Conservation (phyloP, 2,888 invertebrate species). For the Meghimatium bilineatum region DNA sequence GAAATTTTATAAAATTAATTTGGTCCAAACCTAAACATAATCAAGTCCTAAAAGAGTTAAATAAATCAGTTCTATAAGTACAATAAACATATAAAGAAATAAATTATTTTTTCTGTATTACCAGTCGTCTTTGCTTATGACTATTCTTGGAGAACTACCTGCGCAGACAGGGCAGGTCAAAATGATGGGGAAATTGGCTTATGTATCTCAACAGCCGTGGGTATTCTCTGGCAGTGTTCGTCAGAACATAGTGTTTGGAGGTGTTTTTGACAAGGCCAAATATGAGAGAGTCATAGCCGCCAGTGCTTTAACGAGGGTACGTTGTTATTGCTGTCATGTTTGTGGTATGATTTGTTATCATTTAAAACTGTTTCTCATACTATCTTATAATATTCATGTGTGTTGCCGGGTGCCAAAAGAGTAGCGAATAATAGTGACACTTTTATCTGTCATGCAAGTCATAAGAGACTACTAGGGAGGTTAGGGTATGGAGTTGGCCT, state of each 20-base stretch:
- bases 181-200: slow-evolving; percentile 82
- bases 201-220: slow-evolving; percentile 90
- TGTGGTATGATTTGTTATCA: background rate
- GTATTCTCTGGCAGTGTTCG: slow-evolving; percentile 85
- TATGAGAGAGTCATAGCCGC: slow-evolving; percentile 81
- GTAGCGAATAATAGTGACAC: too few species aligned
- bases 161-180: slow-evolving; percentile 80
- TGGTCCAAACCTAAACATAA: too few species aligned
- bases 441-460: too few species aligned
- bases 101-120: background rate
- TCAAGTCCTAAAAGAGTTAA: too few species aligned
- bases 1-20: too few species aligned
- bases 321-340: background rate
- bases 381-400: too few species aligned
- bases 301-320: slow-evolving; percentile 79
- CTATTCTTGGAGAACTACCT: slow-evolving; percentile 85
- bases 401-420: too few species aligned
- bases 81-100: too few species aligned
- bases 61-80: too few species aligned
- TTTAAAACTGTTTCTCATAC: too few species aligned
- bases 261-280: slow-evolving; percentile 80
- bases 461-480: too few species aligned
- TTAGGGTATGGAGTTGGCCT: too few species aligned
- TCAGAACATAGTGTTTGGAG: slow-evolving; percentile 95
- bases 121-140: slow-evolving; percentile 77